phyloP scores from a whole-genome alignment of 1,140 invertebrate genomes.

The Lerema accius region DNA sequence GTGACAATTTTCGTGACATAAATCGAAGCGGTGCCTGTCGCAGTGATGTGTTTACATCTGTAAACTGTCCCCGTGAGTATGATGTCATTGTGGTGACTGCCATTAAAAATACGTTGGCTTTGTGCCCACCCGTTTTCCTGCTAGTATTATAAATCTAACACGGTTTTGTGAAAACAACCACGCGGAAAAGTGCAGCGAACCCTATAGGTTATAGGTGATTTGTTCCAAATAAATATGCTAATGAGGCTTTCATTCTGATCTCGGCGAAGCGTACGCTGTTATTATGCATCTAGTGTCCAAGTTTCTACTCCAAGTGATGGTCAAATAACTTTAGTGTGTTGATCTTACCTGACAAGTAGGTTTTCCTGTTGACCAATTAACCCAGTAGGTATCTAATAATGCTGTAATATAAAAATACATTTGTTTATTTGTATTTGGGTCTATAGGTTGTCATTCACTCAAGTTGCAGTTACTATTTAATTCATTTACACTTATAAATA shows the following conservation, averaged over 20 bases:
- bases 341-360: slow-evolving; percentile 9
- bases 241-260: slow-evolving; percentile 43
- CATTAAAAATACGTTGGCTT: slow-evolving; percentile 81
- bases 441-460: too few relatives aligned
- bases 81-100: slow-evolving; percentile 78
- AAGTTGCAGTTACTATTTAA: too few relatives aligned
- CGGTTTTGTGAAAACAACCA: slow-evolving; percentile 67
- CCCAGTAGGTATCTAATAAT: too few relatives aligned
- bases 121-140: slow-evolving; percentile 79
- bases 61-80: slow-evolving; percentile 78
- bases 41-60: slow-evolving; percentile 80
- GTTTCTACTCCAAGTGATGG: slow-evolving; percentile 14
- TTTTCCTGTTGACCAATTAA: slow-evolving; percentile 3
- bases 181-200: slow-evolving; percentile 62
- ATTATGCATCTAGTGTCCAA: slow-evolving; percentile 18
- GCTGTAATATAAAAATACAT: too few relatives aligned
- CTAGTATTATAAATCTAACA: slow-evolving; percentile 66
- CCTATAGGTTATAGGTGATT: slow-evolving; percentile 63
- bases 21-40: slow-evolving; percentile 42
- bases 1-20: slow-evolving; percentile 39
- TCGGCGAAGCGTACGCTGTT: slow-evolving; percentile 23
- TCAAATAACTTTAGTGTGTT: slow-evolving; percentile 4
- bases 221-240: slow-evolving; percentile 51
- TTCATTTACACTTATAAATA: too few relatives aligned
- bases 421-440: too few relatives aligned